Conservation (phyloP, 2,888 invertebrate genomes). For the Stenurella melanura region DNA sequence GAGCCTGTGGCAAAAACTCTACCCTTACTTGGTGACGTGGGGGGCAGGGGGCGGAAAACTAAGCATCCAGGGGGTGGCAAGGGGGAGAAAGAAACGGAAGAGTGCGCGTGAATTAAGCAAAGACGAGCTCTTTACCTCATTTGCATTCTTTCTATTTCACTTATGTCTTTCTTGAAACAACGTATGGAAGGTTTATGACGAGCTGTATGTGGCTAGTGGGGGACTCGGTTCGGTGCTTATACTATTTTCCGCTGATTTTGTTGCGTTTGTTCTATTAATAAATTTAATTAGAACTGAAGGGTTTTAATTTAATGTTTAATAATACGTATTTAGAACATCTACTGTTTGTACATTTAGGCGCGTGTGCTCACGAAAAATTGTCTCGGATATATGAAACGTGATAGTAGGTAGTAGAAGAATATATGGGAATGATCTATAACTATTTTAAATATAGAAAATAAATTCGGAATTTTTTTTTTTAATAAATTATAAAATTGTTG, state of each 20-base stretch:
- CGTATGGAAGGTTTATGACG: constrained; percentile 31
- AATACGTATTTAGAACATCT: not conserved
- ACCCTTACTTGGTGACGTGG: constrained; percentile 70
- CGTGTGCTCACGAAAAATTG: too few species aligned
- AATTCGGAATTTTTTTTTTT: too few species aligned
- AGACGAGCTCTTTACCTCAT: constrained; percentile 73
- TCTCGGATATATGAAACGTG: too few species aligned
- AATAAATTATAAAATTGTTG: too few species aligned
- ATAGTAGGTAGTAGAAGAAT: too few species aligned
- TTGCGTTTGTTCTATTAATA: not conserved
- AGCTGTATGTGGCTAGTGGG: not conserved
- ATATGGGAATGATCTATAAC: too few species aligned
- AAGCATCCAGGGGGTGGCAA: constrained; percentile 54
- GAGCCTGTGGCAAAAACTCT: constrained; percentile 76
- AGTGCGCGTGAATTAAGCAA: constrained; percentile 74
- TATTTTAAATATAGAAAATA: too few species aligned
- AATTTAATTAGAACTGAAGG: too few species aligned
- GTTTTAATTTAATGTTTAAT: not conserved
- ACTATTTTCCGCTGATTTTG: not conserved
- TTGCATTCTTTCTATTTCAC: constrained; percentile 70
- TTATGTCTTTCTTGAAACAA: constrained; percentile 61
- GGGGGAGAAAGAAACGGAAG: constrained; percentile 73
- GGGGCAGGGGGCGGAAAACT: constrained; percentile 60
- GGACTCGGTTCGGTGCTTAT: not conserved
- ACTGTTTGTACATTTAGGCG: too few species aligned